A percentile compares a stretch with the other conserved stretches of the same genome.
These are phyloP conservation scores for Corythaixoides concolor DNA, from an alignment of 2,113 vertebrate genomes.

Conservation along the genomic window DNA sequence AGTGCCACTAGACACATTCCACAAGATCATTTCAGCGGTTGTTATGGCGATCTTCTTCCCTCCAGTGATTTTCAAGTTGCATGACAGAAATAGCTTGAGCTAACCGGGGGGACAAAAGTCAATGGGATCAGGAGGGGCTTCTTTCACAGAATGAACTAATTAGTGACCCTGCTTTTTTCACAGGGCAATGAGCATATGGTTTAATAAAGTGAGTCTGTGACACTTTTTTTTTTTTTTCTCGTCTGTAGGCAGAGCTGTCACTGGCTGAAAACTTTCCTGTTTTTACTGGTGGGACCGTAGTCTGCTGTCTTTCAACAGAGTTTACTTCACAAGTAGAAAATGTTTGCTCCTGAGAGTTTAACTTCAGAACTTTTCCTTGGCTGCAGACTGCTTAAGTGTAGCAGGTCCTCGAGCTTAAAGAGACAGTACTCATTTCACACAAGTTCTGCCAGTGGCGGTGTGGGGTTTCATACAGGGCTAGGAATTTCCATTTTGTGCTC, in stretches of 20 bases:
- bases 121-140: conserved; percentile 83
- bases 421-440: conserved; percentile 70
- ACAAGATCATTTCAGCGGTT: conserved; percentile 92
- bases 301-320: conserved; percentile 84
- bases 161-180: conserved; percentile 83
- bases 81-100: conserved; percentile 97
- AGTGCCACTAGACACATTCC: conserved; percentile 98
- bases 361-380: conserved; percentile 82
- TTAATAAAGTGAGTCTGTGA: conserved; percentile 84
- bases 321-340: conserved; percentile 85
- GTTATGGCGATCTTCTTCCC: conserved; percentile 93
- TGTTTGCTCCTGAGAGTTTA: conserved; percentile 83
- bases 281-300: conserved; percentile 79
- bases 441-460: neutral
- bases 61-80: conserved; percentile 98
- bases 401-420: conserved; percentile 79
- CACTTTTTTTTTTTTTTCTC: conserved; percentile 66
- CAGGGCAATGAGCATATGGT: conserved; percentile 82
- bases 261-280: conserved; percentile 81
- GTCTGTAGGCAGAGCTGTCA: conserved; percentile 79
- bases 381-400: conserved; percentile 72
- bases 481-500: conserved; percentile 57
- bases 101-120: conserved; percentile 87
- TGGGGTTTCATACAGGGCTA: conserved; percentile 2
- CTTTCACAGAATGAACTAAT: conserved; percentile 88